Evolutionary conservation across 1,140 invertebrate genomes (phyloP).

Genomic region (Leptopilina clavipes): DNA sequence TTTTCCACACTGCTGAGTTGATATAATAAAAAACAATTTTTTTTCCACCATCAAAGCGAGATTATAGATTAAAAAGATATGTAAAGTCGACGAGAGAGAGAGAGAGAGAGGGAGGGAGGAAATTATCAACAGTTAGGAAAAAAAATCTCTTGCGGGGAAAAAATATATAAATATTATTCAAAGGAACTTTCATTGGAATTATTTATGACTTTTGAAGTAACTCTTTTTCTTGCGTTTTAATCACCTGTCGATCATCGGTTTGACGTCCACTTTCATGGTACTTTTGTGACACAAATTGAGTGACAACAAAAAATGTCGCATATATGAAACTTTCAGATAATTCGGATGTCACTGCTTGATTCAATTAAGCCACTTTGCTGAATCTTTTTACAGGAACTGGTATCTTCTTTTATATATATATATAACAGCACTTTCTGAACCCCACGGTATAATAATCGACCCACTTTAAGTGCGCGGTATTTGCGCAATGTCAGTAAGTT

Average conservation of each 20-base stretch:
- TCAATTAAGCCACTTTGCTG: conserved; percentile 31
- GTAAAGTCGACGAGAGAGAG: not conserved
- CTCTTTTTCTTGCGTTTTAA: not conserved
- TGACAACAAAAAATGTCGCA: conserved; percentile 17
- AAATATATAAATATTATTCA: not conserved
- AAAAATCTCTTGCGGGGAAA: no score
- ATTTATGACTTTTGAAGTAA: conserved; percentile 11
- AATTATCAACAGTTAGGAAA: not conserved
- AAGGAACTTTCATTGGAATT: conserved; percentile 17
- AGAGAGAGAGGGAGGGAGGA: not conserved
- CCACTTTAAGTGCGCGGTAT: conserved; percentile 22
- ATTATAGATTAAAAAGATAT: not conserved
- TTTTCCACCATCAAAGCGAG: not conserved
- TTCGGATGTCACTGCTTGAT: conserved; percentile 33
- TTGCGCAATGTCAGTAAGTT: conserved; percentile 32
- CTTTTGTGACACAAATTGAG: conserved; percentile 24
- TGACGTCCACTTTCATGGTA: conserved; percentile 31
- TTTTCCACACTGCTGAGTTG: not conserved
- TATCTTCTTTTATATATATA: conserved; percentile 33
- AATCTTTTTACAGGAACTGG: conserved; percentile 21
- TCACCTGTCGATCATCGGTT: conserved; percentile 12
- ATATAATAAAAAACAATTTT: no score
- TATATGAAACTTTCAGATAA: conserved; percentile 29
- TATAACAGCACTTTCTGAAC: conserved; percentile 24
- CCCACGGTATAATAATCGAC: conserved; percentile 11